Evolutionary conservation across 2,113 vertebrate genomes (phyloP).

Genomic region (Synodontis membranacea): DNA sequence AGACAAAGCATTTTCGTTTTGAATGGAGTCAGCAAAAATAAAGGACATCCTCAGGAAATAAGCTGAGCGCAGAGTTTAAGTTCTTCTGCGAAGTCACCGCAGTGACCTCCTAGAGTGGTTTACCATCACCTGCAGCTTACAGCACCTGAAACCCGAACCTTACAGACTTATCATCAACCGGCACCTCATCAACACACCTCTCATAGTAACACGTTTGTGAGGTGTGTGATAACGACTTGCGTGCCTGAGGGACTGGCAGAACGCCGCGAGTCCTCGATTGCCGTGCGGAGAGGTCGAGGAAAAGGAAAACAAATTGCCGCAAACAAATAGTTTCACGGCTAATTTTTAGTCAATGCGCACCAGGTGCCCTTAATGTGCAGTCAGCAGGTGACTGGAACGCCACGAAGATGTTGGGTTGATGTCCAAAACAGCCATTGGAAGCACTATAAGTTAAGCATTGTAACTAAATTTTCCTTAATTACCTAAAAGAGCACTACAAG

Average conservation of each 20-base stretch:
- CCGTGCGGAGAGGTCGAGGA: not conserved
- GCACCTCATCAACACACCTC: not conserved
- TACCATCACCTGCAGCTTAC: not conserved
- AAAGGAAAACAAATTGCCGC: not conserved
- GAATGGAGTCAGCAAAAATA: conserved; percentile 9
- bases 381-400: not conserved
- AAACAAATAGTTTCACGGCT: not conserved
- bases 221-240: not conserved
- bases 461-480: not conserved
- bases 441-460: not conserved
- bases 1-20: conserved; percentile 26
- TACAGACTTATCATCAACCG: not conserved
- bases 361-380: not conserved
- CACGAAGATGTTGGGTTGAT: not conserved
- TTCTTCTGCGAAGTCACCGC: conserved; percentile 16
- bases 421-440: not conserved
- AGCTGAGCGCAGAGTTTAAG: conserved; percentile 10
- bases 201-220: not conserved
- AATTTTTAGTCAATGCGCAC: not conserved
- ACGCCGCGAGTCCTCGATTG: not conserved
- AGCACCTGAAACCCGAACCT: not conserved
- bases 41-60: conserved; percentile 24
- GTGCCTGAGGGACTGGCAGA: too few species aligned
- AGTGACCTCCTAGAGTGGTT: not conserved
- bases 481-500: too few species aligned